Conservation (phyloP, 2,888 invertebrate species). For the Plagodis dolabraria region DNA sequence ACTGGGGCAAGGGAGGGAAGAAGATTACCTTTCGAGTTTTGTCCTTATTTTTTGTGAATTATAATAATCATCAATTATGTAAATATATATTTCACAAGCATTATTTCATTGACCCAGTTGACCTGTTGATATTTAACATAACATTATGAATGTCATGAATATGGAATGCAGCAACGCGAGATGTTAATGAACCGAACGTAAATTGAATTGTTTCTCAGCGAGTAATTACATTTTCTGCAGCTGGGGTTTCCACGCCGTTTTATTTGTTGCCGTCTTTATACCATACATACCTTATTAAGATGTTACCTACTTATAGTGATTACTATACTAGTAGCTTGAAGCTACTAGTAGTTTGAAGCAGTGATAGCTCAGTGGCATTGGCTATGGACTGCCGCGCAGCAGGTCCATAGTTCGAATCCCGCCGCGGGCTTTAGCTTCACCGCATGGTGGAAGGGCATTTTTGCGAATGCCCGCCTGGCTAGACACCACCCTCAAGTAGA, state of each 20-base stretch:
- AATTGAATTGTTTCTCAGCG: constrained; percentile 10
- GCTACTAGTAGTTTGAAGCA: no score
- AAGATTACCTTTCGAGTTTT: no score
- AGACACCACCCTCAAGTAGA: no score
- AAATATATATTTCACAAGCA: constrained; percentile 17
- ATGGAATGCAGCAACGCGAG: constrained; percentile 16
- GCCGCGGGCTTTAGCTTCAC: no score
- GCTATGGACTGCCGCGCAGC: no score
- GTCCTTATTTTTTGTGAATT: not conserved
- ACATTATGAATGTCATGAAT: constrained; percentile 30
- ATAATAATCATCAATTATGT: not conserved
- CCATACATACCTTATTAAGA: not conserved
- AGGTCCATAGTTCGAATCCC: no score
- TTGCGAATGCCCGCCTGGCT: no score
- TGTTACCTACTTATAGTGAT: no score
- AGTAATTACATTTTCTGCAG: constrained; percentile 8
- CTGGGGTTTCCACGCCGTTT: constrained; percentile 15
- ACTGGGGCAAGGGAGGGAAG: no score
- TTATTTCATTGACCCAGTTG: constrained; percentile 19
- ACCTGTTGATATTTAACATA: constrained; percentile 26
- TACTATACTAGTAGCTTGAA: no score
- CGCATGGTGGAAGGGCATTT: no score
- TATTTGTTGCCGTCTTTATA: not conserved
- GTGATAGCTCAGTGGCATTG: no score
- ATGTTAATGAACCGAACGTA: constrained; percentile 17